Conservation (phyloP, 2,888 invertebrate species). For the Tetragonula carbonaria region DNA sequence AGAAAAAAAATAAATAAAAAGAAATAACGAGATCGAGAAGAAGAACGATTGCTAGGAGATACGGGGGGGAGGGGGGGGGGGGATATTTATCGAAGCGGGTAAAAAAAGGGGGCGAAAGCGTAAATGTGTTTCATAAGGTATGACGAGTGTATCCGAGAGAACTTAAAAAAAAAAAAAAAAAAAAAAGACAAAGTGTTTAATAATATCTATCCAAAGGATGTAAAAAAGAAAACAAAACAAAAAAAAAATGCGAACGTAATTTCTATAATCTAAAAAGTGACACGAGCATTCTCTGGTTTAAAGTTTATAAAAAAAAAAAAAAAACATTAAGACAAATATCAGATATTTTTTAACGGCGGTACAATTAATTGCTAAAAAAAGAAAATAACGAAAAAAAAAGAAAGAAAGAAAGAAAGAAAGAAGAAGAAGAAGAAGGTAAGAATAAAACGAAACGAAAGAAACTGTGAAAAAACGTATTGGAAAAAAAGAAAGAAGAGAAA, state of each 20-base stretch:
- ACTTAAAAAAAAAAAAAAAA: background rate
- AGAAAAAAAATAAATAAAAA: conserved; percentile 40
- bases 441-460: background rate
- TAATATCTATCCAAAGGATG: conserved; percentile 25
- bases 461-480: background rate
- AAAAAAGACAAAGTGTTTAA: background rate
- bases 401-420: too few relatives aligned
- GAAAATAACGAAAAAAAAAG: background rate
- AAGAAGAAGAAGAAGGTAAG: background rate
- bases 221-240: background rate
- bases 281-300: conserved; percentile 13
- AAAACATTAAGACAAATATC: conserved; percentile 25
- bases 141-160: background rate
- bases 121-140: conserved; percentile 23
- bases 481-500: background rate
- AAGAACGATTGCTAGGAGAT: conserved; percentile 33
- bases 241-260: background rate
- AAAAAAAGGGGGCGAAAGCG: background rate
- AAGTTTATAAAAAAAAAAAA: background rate
- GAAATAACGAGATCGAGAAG: conserved; percentile 37
- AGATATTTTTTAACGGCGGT: conserved; percentile 25
- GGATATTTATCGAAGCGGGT: conserved; percentile 8
- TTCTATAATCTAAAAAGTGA: conserved; percentile 17
- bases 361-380: conserved; percentile 3
- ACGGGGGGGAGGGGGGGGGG: background rate